Evolutionary conservation across 1,140 invertebrate genomes (phyloP), one percentile per base, ranked within the genome.

Genomic region (Wiebesia pumilae): DNA sequence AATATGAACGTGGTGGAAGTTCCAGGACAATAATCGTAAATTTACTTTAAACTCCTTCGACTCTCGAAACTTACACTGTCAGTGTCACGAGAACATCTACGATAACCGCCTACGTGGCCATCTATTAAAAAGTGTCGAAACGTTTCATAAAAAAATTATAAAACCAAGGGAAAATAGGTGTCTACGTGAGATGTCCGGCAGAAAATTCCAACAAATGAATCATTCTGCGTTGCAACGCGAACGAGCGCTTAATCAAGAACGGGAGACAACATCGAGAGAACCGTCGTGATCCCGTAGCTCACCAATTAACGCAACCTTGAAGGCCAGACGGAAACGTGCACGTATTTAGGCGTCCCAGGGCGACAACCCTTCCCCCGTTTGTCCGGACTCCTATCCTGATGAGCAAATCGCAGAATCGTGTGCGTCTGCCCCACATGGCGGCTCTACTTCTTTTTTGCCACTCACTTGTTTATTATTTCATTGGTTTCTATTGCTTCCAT

Each of bases 321-420:
- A 84, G 83, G 83, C 83, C 83, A 84, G 83, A 79, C 83, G 43
- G 30, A 30, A 3, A 21, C 19, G 35, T 62, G 40, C 47, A 54
- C 54, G 73, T 69, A 30, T 79, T 54, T 84, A 84, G 81, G 73
- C 73, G 3, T 30, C 21, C 67, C 54, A 73, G 83, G 83, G 83
- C 83, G 83, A 84, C 83, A 84, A 79, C 83, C 83, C 75, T 69
- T 67, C 73, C 83, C 83, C 83, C 16, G n/a, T 12, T 16, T 9
- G 54, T 3, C 10, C n/a, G 0, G 0, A n/a, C 51, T 54, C 12
- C 12, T 54, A 54, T 27, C 40, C 38, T 35, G 69, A 40, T 47
- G 0, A 14, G 21, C 40, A 6, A 40, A 33, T 24, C 4, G 1
- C n/a, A 27, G 58, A 62, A 3, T 62, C 58, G 58, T 24, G 58